Conservation (phyloP, 2,113 vertebrate genomes). For the Serranochromis macrocephalus region DNA sequence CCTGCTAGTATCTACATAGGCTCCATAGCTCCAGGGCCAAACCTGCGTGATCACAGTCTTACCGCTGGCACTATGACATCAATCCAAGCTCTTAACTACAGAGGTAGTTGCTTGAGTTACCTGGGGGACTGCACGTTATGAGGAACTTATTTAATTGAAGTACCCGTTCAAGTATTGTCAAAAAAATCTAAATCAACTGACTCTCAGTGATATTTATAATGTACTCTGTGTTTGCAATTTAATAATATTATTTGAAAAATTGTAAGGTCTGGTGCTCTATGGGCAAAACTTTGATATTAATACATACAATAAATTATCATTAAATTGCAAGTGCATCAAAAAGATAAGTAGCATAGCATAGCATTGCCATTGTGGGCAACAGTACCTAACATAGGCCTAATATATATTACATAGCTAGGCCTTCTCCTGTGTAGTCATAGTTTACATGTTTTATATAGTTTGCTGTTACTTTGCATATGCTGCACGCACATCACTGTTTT, state of each 20-base stretch:
- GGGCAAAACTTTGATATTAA: background rate
- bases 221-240: background rate
- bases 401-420: background rate
- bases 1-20: background rate
- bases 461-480: background rate
- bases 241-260: background rate
- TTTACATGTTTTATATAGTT: background rate
- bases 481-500: background rate
- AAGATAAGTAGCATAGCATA: background rate
- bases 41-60: slow-evolving; percentile 29
- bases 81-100: slow-evolving; percentile 3
- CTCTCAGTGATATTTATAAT: background rate
- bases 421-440: background rate
- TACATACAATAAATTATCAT: background rate
- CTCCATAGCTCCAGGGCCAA: background rate
- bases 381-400: background rate
- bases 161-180: background rate
- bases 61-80: slow-evolving; percentile 23
- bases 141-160: background rate
- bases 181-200: background rate
- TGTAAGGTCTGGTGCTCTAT: background rate
- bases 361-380: background rate
- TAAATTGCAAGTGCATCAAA: background rate
- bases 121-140: background rate
- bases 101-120: background rate